Percentiles rank a stretch among this genome's conserved stretches.
phyloP scores from a whole-genome alignment of 2,113 vertebrate genomes.

The Orthochromis malagaraziensis region DNA sequence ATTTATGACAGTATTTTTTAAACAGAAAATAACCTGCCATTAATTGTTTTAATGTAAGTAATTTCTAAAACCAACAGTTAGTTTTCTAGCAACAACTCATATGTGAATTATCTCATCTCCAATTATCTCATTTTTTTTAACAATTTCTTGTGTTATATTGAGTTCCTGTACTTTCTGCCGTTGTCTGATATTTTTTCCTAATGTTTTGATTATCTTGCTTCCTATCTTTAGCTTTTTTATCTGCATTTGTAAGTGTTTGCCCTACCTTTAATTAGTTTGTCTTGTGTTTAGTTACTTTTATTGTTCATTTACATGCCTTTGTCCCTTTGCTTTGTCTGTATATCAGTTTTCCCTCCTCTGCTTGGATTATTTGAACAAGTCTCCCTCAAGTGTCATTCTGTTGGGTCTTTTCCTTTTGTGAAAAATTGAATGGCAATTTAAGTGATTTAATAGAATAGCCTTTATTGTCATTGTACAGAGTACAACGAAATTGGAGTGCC shows the following conservation, averaged over 20 bases:
- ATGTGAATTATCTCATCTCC: fast-evolving
- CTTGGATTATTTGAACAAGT: background rate
- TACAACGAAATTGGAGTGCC: no score
- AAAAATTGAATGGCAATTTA: background rate
- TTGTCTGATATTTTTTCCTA: background rate
- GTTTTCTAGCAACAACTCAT: background rate
- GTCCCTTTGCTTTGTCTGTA: background rate
- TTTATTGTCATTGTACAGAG: no score
- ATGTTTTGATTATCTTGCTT: background rate
- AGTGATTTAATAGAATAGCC: background rate
- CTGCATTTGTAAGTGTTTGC: fast-evolving
- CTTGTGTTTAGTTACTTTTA: fast-evolving
- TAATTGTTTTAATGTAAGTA: background rate
- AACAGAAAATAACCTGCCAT: fast-evolving
- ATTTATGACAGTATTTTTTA: background rate
- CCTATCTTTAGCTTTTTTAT: background rate
- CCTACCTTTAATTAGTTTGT: background rate
- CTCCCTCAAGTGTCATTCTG: background rate
- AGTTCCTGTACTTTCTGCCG: background rate
- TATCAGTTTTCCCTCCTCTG: fast-evolving
- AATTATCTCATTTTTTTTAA: background rate
- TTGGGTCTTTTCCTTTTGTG: background rate
- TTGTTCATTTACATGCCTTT: background rate
- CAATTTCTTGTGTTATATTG: background rate
- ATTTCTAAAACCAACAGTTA: background rate